phyloP scores from a whole-genome alignment of 1,140 invertebrate genomes.

The Drosophila neocordata region DNA sequence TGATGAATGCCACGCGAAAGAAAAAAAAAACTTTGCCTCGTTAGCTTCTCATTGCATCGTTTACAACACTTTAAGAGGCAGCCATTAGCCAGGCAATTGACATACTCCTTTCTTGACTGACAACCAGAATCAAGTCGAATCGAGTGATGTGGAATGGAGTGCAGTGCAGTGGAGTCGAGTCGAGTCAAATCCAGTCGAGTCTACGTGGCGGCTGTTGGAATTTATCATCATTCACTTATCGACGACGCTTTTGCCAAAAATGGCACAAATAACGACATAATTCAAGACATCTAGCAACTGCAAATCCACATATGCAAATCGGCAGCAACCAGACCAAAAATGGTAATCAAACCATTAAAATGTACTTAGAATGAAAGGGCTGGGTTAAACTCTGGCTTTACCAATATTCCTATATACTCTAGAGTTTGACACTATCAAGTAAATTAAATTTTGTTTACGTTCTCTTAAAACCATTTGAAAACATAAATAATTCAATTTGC shows the following conservation, averaged over 20 bases:
- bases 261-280: constrained; percentile 80
- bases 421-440: not conserved
- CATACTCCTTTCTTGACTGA: constrained; percentile 72
- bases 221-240: constrained; percentile 69
- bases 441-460: not conserved
- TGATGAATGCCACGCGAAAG: constrained; percentile 60
- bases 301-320: constrained; percentile 54
- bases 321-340: constrained; percentile 38
- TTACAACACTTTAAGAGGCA: constrained; percentile 77
- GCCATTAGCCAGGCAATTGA: constrained; percentile 77
- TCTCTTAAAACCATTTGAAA: not conserved
- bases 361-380: constrained; percentile 17
- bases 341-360: constrained; percentile 52
- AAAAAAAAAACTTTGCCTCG: constrained; percentile 47
- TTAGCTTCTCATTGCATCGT: constrained; percentile 66
- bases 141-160: constrained; percentile 15
- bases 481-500: constrained; percentile 58
- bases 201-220: constrained; percentile 63
- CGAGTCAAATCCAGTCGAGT: constrained; percentile 3
- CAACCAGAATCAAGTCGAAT: constrained; percentile 29
- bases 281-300: constrained; percentile 58
- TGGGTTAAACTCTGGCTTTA: too few relatives aligned
- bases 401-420: constrained; percentile 8
- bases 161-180: constrained; percentile 26
- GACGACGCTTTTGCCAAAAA: constrained; percentile 64